These are phyloP conservation scores for Sinhomidia bicolor DNA, from an alignment of 2,888 invertebrate genomes.

Conservation along the genomic window DNA sequence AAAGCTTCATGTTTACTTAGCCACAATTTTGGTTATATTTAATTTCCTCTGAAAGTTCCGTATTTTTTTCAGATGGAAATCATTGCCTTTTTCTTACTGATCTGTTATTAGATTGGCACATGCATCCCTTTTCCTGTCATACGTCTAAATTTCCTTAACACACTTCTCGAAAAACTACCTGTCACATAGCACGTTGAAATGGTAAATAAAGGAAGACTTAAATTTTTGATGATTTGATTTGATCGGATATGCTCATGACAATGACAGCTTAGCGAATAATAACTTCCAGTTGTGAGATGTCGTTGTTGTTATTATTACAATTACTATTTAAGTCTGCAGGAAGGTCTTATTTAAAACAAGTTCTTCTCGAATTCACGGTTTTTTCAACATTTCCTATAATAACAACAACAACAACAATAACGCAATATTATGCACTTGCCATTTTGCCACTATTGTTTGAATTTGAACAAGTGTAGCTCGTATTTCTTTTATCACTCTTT, in stretches of 20 bases:
- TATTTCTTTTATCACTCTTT: slow-evolving; percentile 12
- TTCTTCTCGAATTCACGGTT: slow-evolving; percentile 1
- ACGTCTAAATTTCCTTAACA: neutral
- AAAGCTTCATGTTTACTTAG: slow-evolving; percentile 2
- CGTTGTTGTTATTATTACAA: neutral
- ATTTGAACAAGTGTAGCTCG: slow-evolving; percentile 1
- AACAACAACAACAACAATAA: neutral
- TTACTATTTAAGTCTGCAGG: neutral
- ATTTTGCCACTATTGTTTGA: neutral
- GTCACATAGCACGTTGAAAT: neutral
- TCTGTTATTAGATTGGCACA: neutral
- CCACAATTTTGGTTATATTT: slow-evolving; percentile 25
- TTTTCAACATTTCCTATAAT: slow-evolving; percentile 1
- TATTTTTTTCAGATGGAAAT: slow-evolving; percentile 3
- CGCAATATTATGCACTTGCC: slow-evolving; percentile 32
- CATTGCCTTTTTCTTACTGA: neutral
- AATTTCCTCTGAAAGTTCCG: slow-evolving; percentile 49
- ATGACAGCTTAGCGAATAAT: neutral
- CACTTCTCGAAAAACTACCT: neutral
- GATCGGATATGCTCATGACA: slow-evolving; percentile 20
- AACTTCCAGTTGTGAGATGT: slow-evolving; percentile 1
- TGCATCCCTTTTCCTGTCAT: neutral
- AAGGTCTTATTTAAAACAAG: slow-evolving; percentile 23
- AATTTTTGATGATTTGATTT: slow-evolving; percentile 40
- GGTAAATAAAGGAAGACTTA: neutral